A percentile compares a stretch with the other conserved stretches of the same genome.
Evolutionary conservation across 2,888 invertebrate species (phyloP).

Genomic region (Encarsia formosa): DNA sequence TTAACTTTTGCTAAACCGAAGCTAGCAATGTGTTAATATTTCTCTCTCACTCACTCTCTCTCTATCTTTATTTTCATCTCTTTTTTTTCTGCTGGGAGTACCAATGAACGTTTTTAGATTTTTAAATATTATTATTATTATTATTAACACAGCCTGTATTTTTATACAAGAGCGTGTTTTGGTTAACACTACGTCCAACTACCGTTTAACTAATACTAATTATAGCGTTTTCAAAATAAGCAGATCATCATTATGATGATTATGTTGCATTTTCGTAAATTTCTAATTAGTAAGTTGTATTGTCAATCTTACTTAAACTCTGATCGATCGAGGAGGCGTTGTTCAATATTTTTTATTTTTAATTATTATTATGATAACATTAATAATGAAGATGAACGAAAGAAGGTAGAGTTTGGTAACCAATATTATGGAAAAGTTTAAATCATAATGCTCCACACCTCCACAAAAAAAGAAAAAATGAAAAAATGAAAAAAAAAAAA

Average conservation of each 20-base stretch:
- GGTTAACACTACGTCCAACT: conserved; percentile 29
- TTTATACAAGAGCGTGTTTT: conserved; percentile 29
- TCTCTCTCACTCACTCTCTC: too few species aligned
- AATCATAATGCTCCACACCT: too few species aligned
- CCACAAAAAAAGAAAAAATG: too few species aligned
- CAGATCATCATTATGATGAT: conserved; percentile 21
- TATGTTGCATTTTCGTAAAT: conserved; percentile 25
- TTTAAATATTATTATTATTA: too few species aligned
- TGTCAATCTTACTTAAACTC: conserved; percentile 24
- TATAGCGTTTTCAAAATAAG: conserved; percentile 21
- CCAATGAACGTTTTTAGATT: too few species aligned
- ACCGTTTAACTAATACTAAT: conserved; percentile 23
- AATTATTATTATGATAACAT: not conserved
- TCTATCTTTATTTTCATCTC: too few species aligned
- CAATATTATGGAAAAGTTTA: too few species aligned
- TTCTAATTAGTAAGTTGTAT: conserved; percentile 26
- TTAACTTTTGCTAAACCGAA: conserved; percentile 24
- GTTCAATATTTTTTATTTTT: conserved; percentile 1
- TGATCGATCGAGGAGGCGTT: conserved; percentile 19
- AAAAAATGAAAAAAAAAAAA: conserved; percentile 5
- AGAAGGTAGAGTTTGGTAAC: too few species aligned
- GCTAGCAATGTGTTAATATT: conserved; percentile 28
- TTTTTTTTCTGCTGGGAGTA: too few species aligned
- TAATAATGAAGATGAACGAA: not conserved
- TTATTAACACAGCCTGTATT: conserved; percentile 32